These are phyloP conservation scores for Bombus cullumanus DNA, from an alignment of 1,140 invertebrate species.

Conservation along the genomic window DNA sequence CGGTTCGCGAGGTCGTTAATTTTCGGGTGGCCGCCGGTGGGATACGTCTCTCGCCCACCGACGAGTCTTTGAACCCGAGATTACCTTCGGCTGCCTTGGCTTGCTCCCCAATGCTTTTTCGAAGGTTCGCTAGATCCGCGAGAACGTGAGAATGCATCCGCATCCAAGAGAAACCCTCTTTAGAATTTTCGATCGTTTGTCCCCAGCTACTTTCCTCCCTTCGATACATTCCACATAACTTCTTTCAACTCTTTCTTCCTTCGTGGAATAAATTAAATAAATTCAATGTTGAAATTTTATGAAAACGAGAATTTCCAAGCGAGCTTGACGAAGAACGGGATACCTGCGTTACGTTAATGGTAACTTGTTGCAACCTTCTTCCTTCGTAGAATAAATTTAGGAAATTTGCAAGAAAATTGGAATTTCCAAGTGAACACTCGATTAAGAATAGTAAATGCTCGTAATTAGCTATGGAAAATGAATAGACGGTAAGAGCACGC, in stretches of 20 bases:
- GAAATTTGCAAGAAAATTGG: background rate
- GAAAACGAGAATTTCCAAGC: background rate
- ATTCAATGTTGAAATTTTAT: background rate
- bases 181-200: background rate
- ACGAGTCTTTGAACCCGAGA: slow-evolving; percentile 62
- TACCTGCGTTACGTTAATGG: no score
- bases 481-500: background rate
- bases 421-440: background rate
- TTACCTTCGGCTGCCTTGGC: slow-evolving; percentile 49
- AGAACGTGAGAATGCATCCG: slow-evolving; percentile 25
- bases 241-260: background rate
- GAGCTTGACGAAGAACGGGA: background rate
- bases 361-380: no score
- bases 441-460: background rate
- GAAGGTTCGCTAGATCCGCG: slow-evolving; percentile 39
- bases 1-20: slow-evolving; percentile 72
- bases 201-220: background rate
- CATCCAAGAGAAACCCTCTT: background rate
- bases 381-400: background rate
- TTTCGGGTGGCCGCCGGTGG: slow-evolving; percentile 66
- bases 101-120: slow-evolving; percentile 16
- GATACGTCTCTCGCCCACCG: slow-evolving; percentile 61
- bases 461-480: background rate
- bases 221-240: background rate
- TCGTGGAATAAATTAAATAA: background rate